phyloP scores from a whole-genome alignment of 2,888 invertebrate genomes.

The Thera obeliscata region DNA sequence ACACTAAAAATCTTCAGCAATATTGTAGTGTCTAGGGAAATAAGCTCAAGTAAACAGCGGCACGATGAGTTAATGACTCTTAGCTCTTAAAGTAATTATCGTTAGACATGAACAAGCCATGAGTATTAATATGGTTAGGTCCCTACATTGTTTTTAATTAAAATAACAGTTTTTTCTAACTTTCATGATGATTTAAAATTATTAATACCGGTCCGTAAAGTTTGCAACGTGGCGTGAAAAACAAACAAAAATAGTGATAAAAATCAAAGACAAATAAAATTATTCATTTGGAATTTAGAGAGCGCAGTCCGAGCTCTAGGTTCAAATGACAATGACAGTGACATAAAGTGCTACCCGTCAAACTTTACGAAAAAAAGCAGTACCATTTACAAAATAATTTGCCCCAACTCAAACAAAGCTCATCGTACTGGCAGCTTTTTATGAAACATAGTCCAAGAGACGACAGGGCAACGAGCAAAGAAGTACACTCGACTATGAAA shows the following conservation, averaged over 20 bases:
- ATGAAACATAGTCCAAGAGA: conserved; percentile 33
- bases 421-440: conserved; percentile 29
- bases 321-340: conserved; percentile 13
- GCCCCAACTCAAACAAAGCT: conserved; percentile 30
- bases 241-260: neutral
- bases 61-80: conserved; percentile 39
- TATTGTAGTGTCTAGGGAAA: conserved; percentile 54
- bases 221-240: neutral
- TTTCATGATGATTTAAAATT: neutral
- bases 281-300: neutral
- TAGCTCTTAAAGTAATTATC: conserved; percentile 70
- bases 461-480: conserved; percentile 31
- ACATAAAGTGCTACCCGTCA: neutral
- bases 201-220: neutral
- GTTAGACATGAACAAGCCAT: conserved; percentile 65
- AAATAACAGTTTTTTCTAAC: conserved; percentile 8
- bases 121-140: conserved; percentile 44
- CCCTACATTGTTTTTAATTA: conserved; percentile 21
- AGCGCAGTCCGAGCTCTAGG: neutral
- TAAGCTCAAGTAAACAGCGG: conserved; percentile 52
- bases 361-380: conserved; percentile 18
- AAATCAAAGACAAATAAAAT: neutral
- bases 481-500: conserved; percentile 54
- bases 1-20: conserved; percentile 49
- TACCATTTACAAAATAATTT: conserved; percentile 28